Percentiles rank a stretch among this genome's conserved stretches.
Evolutionary conservation across 1,140 invertebrate genomes (phyloP).

Genomic region (Lepidostoma basale): DNA sequence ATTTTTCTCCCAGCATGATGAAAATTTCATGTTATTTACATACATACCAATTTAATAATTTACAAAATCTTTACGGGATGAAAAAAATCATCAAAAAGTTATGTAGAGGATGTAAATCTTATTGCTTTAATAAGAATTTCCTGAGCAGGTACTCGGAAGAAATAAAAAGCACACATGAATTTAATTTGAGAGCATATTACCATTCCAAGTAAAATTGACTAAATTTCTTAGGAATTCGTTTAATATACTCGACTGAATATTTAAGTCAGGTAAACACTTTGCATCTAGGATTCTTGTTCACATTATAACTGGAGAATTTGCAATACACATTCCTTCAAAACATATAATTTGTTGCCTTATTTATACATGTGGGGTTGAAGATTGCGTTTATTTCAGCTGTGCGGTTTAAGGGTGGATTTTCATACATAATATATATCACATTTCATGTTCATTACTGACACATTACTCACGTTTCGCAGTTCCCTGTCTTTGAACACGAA

Average conservation of each 20-base stretch:
- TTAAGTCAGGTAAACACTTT: conserved; percentile 1
- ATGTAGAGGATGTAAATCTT: no score
- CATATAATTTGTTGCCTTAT: conserved; percentile 17
- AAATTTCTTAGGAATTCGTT: background rate
- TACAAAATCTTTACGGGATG: no score
- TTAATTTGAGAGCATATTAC: no score
- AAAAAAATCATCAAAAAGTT: no score
- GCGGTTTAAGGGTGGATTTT: conserved; percentile 28
- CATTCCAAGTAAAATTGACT: background rate
- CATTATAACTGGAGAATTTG: conserved; percentile 22
- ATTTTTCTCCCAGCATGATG: no score
- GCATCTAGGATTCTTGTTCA: conserved; percentile 21
- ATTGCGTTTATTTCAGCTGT: conserved; percentile 14
- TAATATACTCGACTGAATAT: conserved; percentile 6
- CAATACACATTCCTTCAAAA: conserved; percentile 29
- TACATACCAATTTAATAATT: no score
- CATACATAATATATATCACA: conserved; percentile 41
- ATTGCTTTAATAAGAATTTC: no score
- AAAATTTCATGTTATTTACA: no score
- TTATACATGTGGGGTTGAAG: conserved; percentile 12
- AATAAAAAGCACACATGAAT: no score
- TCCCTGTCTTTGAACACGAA: conserved; percentile 39
- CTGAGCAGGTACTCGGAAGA: no score
- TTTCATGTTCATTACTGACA: conserved; percentile 45
- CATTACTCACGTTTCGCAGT: conserved; percentile 40